Evolutionary conservation across 2,888 invertebrate species (phyloP).

Genomic region (Papilio protenor): DNA sequence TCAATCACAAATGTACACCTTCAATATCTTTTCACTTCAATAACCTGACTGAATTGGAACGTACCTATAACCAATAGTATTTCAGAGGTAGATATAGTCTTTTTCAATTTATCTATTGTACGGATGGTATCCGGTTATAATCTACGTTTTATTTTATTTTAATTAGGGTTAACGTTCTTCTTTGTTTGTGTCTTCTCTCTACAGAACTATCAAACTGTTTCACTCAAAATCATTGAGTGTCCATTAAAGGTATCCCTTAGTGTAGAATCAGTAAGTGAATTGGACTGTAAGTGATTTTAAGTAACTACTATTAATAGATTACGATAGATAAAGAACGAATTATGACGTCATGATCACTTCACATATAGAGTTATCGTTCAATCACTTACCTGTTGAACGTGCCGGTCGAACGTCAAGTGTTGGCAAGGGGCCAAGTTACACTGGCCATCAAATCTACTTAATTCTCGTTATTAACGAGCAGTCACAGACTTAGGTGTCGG

Average conservation of each 20-base stretch:
- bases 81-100: too few species aligned
- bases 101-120: too few species aligned
- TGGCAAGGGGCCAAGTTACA: conserved; percentile 10
- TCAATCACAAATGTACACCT: conserved; percentile 16
- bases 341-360: not conserved
- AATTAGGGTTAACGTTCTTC: too few species aligned
- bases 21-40: conserved; percentile 2
- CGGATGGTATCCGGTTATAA: too few species aligned
- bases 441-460: conserved; percentile 18
- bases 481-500: conserved; percentile 20
- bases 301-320: too few species aligned
- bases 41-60: not conserved
- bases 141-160: too few species aligned
- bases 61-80: not conserved
- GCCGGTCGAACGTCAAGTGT: conserved; percentile 14
- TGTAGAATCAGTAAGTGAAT: too few species aligned
- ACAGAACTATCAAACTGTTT: too few species aligned
- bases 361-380: not conserved
- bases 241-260: too few species aligned
- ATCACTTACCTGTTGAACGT: conserved; percentile 28
- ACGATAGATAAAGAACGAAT: not conserved
- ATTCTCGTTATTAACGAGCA: conserved; percentile 31
- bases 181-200: too few species aligned
- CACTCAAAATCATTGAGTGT: too few species aligned
- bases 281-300: too few species aligned